These are phyloP conservation scores for Apostichopus californicus DNA, from an alignment of 35 echinoderm and acorn worm genomes.

Conservation along the genomic window DNA sequence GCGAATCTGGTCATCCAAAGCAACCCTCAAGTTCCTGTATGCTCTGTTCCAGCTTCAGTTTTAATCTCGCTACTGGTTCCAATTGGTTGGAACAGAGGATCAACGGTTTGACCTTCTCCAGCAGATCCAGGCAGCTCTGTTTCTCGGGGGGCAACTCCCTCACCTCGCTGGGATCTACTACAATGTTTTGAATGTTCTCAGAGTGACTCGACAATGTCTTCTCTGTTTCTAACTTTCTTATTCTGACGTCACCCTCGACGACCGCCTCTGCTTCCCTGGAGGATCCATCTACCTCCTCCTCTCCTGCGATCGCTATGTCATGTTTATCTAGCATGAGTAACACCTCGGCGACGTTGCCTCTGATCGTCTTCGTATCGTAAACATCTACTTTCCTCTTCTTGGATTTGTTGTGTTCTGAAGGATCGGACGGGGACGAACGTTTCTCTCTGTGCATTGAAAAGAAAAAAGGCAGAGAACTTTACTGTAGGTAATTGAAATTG, in stretches of 20 bases:
- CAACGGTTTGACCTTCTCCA: conserved; percentile 9
- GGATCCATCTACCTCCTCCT: not conserved
- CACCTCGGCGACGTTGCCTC: not conserved
- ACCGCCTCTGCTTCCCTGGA: not conserved
- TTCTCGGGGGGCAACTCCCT: conserved; percentile 9
- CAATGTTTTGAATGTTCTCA: not conserved
- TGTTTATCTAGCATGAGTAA: conserved; percentile 5
- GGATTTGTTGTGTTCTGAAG: not conserved
- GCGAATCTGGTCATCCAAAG: not conserved
- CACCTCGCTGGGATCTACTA: not conserved
- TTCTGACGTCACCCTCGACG: not conserved
- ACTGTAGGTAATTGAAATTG: too few species aligned
- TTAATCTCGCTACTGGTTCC: conserved; percentile 20
- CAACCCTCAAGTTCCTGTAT: conserved; percentile 9
- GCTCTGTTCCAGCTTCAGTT: not conserved
- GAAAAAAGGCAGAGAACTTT: too few species aligned
- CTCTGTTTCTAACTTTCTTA: not conserved
- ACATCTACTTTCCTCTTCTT: not conserved
- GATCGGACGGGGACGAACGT: not conserved
- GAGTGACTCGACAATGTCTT: not conserved
- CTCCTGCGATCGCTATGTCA: not conserved
- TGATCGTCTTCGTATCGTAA: not conserved
- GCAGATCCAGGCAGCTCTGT: conserved; percentile 12
- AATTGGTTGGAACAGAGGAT: conserved; percentile 3
- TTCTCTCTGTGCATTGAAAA: not conserved